Percentiles rank a stretch among this genome's conserved stretches.
Conservation (phyloP, 2,797 vertebrate species). For the Acanthornis magna region DNA sequence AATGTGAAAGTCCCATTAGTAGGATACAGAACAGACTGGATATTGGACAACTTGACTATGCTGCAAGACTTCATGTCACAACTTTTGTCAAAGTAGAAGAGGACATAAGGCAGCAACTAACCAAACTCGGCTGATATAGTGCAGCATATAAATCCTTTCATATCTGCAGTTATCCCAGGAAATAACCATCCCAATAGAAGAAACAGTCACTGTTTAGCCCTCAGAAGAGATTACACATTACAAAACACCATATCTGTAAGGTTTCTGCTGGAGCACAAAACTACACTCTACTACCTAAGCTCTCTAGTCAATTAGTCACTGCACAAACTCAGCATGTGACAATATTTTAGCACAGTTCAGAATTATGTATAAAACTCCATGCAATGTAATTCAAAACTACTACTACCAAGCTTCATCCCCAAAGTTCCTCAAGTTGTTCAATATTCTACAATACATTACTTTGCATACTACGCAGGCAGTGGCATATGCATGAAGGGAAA, state of each 20-base stretch:
- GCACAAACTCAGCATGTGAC: not conserved
- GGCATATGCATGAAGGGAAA: not conserved
- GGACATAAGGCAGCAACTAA: not conserved
- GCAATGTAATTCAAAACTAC: not conserved
- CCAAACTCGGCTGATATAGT: not conserved
- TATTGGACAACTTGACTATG: not conserved
- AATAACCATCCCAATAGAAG: not conserved
- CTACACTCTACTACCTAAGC: not conserved
- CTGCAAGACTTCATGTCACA: not conserved
- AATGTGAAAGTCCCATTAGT: not conserved
- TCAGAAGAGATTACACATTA: not conserved
- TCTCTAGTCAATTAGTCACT: not conserved
- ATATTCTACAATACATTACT: not conserved
- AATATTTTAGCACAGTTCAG: not conserved
- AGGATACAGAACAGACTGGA: not conserved
- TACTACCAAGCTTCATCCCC: not conserved
- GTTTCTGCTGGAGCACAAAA: not conserved
- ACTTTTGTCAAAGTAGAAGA: not conserved
- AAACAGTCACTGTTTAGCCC: not conserved
- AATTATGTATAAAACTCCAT: not conserved
- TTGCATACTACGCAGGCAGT: not conserved
- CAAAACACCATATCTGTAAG: fast-evolving
- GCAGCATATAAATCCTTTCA: not conserved
- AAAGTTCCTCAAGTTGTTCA: not conserved
- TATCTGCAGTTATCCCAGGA: not conserved